phyloP scores from a whole-genome alignment of 2,888 invertebrate genomes.

The Diplazon laetatorius region DNA sequence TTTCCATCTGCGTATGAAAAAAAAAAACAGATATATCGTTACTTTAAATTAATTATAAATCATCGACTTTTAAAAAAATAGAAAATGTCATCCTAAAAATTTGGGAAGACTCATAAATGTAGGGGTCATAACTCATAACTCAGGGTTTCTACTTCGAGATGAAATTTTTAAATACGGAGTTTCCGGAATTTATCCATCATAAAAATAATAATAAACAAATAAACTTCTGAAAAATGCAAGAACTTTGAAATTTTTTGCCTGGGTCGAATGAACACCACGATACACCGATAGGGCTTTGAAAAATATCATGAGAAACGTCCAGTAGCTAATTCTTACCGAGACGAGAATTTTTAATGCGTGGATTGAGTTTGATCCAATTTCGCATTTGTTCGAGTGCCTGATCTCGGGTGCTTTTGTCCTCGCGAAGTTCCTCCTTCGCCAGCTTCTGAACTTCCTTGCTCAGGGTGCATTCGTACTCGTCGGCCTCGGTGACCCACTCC shows the following conservation, averaged over 20 bases:
- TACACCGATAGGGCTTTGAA: not conserved
- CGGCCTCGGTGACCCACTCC: constrained; percentile 85
- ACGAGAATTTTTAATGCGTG: constrained; percentile 87
- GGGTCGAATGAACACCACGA: not conserved
- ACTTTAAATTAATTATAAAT: too few species aligned
- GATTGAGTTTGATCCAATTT: constrained; percentile 89
- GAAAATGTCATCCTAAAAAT: too few species aligned
- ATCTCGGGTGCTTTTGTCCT: constrained; percentile 86
- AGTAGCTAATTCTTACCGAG: constrained; percentile 84
- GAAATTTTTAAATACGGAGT: too few species aligned
- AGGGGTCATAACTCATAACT: too few species aligned
- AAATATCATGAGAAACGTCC: not conserved
- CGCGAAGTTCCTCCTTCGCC: constrained; percentile 87
- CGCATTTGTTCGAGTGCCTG: constrained; percentile 88
- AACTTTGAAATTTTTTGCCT: too few species aligned
- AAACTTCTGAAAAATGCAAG: too few species aligned
- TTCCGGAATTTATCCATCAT: too few species aligned
- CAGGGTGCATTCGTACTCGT: constrained; percentile 86
- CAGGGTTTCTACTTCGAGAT: too few species aligned
- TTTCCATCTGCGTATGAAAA: constrained; percentile 84
- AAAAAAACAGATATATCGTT: constrained; percentile 64
- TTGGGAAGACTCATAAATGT: too few species aligned
- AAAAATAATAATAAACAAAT: too few species aligned
- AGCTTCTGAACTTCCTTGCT: constrained; percentile 86
- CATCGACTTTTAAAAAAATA: not conserved